A percentile compares a stretch with the other conserved stretches of the same genome.
Evolutionary conservation across 2,113 vertebrate species (phyloP).

Genomic region (Dicrurus megarhynchus): DNA sequence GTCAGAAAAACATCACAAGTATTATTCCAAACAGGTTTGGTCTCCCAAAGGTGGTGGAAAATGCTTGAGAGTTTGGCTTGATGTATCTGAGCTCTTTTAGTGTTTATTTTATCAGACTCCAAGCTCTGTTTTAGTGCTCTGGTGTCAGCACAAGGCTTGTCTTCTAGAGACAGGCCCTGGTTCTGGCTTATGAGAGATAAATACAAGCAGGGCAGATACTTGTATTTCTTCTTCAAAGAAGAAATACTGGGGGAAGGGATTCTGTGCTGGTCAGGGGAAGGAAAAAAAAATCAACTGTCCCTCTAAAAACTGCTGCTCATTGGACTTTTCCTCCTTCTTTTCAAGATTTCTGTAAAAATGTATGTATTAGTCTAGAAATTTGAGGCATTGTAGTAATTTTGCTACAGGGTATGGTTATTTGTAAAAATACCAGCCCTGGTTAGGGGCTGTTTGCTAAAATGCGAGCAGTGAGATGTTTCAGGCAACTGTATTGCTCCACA

Average conservation of each 20-base stretch:
- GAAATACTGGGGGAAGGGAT: neutral
- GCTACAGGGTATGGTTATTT: rapidly evolving
- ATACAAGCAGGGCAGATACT: neutral
- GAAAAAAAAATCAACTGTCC: neutral
- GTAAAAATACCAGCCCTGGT: neutral
- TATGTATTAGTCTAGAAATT: neutral
- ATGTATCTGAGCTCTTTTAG: neutral
- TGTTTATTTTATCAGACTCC: neutral
- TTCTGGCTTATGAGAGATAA: neutral
- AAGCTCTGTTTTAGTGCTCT: neutral
- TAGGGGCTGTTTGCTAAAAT: neutral
- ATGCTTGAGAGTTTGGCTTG: neutral
- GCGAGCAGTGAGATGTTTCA: neutral
- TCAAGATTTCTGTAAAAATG: neutral
- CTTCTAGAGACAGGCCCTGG: neutral
- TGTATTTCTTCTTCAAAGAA: neutral
- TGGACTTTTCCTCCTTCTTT: neutral
- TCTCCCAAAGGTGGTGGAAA: neutral
- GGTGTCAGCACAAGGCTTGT: neutral
- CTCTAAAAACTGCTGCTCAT: neutral
- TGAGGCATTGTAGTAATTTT: neutral
- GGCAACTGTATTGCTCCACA: neutral
- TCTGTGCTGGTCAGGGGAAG: neutral
- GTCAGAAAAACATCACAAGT: neutral
- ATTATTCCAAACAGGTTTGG: neutral